Evolutionary conservation across 2,888 invertebrate species (phyloP), one percentile per base, ranked within the genome.

Genomic region (Caenorhabditis sp.): DNA sequence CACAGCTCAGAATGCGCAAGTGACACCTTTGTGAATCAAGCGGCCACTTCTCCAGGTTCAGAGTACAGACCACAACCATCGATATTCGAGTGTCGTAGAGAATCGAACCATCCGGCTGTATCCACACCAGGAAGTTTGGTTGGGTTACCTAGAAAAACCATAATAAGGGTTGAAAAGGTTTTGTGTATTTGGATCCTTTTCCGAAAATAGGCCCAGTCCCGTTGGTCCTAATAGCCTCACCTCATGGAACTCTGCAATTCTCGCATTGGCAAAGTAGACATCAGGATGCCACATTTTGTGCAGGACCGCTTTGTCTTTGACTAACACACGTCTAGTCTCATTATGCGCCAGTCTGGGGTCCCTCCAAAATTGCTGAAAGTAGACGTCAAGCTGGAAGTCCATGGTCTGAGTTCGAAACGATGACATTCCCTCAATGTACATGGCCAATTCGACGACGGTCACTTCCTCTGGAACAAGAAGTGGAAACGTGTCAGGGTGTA

Each of bases 371-470:
- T 91, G 89, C 86, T 91, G 91, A 77, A 92, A 92, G 84, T 92
- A 92, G 28, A 92, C 89, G 76, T 92, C 92, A n/a, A 92, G 79
- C 82, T 90, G 89, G 74, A 92, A 92, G 68, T 92, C 92, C 92
- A 92, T 92, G 5, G 91, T 89, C 69, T 90, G 90, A 7, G 92
- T 91, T 19, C 91, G 87, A 61, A 92, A 92, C 8, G 91, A 91
- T 12, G 90, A 90, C 89, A 92, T 91, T 70, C 92, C 92, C 72
- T 92, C 92, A 58, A 92, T 92, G 85, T 92, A 92, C 92, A 92
- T 92, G 26, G 89, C 89, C 82, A 89, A 75, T 58, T 84, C 82
- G 47, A 89, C 89, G 19, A 86, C 86, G 6, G 89, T 89, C 28
- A 88, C 87, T 72, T 87, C 86, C 38, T 89, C 89, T 89, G 86